Evolutionary conservation across 2,113 vertebrate genomes (phyloP).

Genomic region (Callionymus lyra): DNA sequence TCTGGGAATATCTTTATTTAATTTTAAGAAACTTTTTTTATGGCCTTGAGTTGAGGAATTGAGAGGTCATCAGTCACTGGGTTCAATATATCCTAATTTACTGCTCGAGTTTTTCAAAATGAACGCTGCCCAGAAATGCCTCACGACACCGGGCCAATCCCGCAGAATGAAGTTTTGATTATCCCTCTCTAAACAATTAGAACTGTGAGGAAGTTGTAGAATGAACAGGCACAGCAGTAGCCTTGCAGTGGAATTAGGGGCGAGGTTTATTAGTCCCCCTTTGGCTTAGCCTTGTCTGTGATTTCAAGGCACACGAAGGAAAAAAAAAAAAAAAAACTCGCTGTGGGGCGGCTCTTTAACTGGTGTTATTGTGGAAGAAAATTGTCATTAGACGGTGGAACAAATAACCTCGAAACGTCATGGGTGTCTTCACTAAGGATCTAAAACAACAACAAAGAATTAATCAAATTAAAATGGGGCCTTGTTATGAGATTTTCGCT

Average conservation of each 20-base stretch:
- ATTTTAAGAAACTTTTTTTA: conserved; percentile 8
- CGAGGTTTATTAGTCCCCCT: conserved; percentile 63
- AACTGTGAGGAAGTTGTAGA: conserved; percentile 26
- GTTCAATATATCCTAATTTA: conserved; percentile 18
- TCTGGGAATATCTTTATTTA: too few relatives aligned
- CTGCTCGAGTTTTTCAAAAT: conserved; percentile 11
- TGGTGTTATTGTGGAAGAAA: conserved; percentile 74
- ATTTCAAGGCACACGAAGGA: conserved; percentile 53
- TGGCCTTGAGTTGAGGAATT: conserved; percentile 17
- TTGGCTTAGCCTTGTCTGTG: conserved; percentile 65
- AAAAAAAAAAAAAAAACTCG: conserved; percentile 49
- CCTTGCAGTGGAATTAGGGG: conserved; percentile 59
- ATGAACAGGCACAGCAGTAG: conserved; percentile 42
- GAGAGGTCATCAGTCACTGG: conserved; percentile 27
- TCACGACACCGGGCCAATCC: conserved; percentile 10
- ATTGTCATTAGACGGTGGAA: conserved; percentile 79
- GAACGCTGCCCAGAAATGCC: conserved; percentile 7
- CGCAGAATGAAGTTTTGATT: conserved; percentile 39
- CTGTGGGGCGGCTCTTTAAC: conserved; percentile 71
- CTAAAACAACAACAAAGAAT: conserved; percentile 75
- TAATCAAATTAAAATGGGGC: conserved; percentile 78
- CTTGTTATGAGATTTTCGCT: conserved; percentile 75
- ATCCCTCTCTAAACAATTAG: conserved; percentile 28
- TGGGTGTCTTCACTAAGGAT: conserved; percentile 68
- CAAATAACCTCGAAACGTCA: conserved; percentile 75